Base-by-base conservation (phyloP, 2,113 vertebrate genomes). In the Clarias magur region DNA sequence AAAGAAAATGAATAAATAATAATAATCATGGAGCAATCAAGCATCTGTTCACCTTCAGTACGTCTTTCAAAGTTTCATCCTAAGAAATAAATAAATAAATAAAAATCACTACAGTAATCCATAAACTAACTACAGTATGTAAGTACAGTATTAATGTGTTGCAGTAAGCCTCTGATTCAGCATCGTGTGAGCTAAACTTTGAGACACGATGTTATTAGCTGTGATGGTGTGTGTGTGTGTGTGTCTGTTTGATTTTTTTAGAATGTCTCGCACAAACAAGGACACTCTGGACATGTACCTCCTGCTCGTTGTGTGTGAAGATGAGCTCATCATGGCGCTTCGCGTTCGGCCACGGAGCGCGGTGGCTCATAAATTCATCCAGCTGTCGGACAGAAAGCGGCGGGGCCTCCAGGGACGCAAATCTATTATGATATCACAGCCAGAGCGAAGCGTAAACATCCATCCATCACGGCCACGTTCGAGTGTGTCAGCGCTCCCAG, bases 401-500 rank as follows among this genome's bases (percentile, higher is more conserved):
- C 84, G 73, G 62, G 42, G 60, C 73, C 88, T 68, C 16, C 73
- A 84, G 86, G 88, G 67, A 73, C 62, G 42, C 73, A 84, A 86
- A 88, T 90, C 90, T 86, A 89, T 89, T 89, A 90, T 88, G 88
- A 82, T 84, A 89, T 82, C 90, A 88, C 62, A 80, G 67, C 75
- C 88, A 68, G 87, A 88, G 83, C 57, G 48, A 68, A 82, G 73
- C 67, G 42, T 83, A 88, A 90, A 88, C 86, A 84, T 83, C 79
- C 90, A 90, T 90, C 88, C 88, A 86, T 90, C 90, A 88, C 81
- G 30, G 62, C 48, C 3, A 4, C 63, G 83, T 86, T 59, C 63
- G 67, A 30, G 63, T 48, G 59, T 88, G 72, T 65, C 73, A 56
- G 63, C 9, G 57, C 56, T 81, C 57, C 27, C 17, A 81, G 34